These are phyloP conservation scores for Malacoraja senta DNA, from an alignment of 2,797 vertebrate genomes.

Conservation along the genomic window DNA sequence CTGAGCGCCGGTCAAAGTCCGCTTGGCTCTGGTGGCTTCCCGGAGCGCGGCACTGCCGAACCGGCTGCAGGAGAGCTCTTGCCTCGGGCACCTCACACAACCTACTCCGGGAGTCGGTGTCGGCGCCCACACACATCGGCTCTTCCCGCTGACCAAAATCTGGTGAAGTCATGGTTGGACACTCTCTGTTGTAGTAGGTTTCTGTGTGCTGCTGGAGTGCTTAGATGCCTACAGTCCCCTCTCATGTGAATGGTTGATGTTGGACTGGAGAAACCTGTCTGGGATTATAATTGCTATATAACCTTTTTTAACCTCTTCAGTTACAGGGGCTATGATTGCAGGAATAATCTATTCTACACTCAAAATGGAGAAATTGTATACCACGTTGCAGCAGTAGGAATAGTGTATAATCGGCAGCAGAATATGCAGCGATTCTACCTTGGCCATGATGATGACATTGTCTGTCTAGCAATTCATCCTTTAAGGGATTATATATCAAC, in stretches of 20 bases:
- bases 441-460: conserved; percentile 92
- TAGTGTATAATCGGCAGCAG: conserved; percentile 94
- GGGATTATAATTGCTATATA: background rate
- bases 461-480: conserved; percentile 90
- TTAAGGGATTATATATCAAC: conserved; percentile 94
- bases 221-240: background rate
- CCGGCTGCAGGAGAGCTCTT: no score
- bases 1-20: no score
- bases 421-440: conserved; percentile 94
- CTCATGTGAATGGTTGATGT: background rate
- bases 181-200: background rate
- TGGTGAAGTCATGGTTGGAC: no score
- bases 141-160: no score
- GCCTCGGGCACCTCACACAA: no score
- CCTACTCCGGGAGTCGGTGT: no score
- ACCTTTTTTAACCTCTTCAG: conserved; percentile 48
- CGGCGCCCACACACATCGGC: no score
- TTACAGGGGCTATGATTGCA: conserved; percentile 78
- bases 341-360: conserved; percentile 89
- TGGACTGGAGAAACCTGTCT: background rate
- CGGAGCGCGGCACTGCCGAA: no score
- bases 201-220: background rate
- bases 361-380: conserved; percentile 96
- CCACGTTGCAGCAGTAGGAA: conserved; percentile 89
- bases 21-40: no score